Percentiles rank a stretch among this genome's conserved stretches.
Evolutionary conservation across 2,797 vertebrate genomes (phyloP).

Genomic region (Tokudaia muenninki): DNA sequence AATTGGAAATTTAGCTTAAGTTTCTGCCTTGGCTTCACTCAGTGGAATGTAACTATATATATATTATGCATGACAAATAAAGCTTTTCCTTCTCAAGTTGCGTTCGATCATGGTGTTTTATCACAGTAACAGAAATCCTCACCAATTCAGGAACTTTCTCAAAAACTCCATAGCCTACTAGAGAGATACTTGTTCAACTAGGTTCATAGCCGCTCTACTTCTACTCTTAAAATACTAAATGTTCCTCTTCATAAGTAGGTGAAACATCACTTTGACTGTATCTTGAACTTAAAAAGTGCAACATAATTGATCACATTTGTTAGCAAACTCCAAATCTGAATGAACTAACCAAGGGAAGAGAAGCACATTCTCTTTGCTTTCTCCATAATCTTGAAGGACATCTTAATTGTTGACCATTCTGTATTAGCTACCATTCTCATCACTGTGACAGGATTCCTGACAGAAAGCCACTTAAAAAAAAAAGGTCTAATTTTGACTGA

Average conservation of each 20-base stretch:
- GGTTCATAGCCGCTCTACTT: not conserved
- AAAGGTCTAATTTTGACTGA: not conserved
- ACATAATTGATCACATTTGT: slow-evolving; percentile 52
- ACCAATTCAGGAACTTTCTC: not conserved
- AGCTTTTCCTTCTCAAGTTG: no score
- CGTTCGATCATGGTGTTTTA: no score
- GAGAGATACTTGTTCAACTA: not conserved
- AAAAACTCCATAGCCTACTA: not conserved
- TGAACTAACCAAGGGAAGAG: slow-evolving; percentile 7
- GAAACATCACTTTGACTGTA: slow-evolving; percentile 61
- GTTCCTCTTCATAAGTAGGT: slow-evolving; percentile 57
- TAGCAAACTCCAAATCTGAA: slow-evolving; percentile 57
- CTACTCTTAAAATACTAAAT: slow-evolving; percentile 71
- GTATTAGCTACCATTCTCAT: not conserved
- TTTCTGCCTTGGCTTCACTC: no score
- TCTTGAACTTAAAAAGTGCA: slow-evolving; percentile 56
- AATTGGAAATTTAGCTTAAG: no score
- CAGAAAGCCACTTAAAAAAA: not conserved
- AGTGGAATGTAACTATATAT: no score
- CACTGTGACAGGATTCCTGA: not conserved
- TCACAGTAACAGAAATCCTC: no score
- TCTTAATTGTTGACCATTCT: not conserved
- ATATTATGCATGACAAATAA: no score
- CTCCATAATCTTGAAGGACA: not conserved
- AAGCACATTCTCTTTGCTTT: slow-evolving; percentile 15